Conservation (phyloP, 1,140 invertebrate genomes). For the Calycopis cecrops region DNA sequence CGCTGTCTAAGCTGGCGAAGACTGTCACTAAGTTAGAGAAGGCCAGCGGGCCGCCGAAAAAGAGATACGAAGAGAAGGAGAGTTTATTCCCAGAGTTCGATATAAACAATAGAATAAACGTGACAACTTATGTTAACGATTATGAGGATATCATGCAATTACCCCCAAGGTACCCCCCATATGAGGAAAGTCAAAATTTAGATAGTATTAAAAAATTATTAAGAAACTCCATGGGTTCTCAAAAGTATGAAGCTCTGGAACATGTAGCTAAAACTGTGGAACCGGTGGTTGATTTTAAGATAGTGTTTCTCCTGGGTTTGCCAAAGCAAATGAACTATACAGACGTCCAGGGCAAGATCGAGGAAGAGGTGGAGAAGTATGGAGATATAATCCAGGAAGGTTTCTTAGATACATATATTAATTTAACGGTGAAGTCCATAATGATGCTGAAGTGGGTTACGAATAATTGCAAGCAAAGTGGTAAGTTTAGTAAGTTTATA, state of each 20-base stretch:
- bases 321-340: slow-evolving; percentile 46
- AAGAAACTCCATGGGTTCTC: slow-evolving; percentile 40
- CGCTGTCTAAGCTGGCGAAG: slow-evolving; percentile 50
- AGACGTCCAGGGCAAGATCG: slow-evolving; percentile 73
- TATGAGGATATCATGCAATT: slow-evolving; percentile 67
- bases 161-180: slow-evolving; percentile 62
- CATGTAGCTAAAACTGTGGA: slow-evolving; percentile 15
- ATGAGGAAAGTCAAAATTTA: slow-evolving; percentile 48
- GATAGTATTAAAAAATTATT: slow-evolving; percentile 41
- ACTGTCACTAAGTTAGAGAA: slow-evolving; percentile 44
- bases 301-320: slow-evolving; percentile 57
- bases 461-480: slow-evolving; percentile 76
- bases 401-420: slow-evolving; percentile 93
- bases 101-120: slow-evolving; percentile 61
- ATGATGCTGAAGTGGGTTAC: slow-evolving; percentile 90
- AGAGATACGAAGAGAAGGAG: slow-evolving; percentile 57
- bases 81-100: slow-evolving; percentile 57
- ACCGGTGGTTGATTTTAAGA: slow-evolving; percentile 42
- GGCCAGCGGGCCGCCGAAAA: slow-evolving; percentile 42
- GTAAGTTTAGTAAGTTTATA: too few relatives aligned
- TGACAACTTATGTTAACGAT: slow-evolving; percentile 43
- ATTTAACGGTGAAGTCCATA: slow-evolving; percentile 92
- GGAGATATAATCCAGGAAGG: slow-evolving; percentile 94
- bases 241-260: slow-evolving; percentile 24
- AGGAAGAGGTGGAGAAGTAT: slow-evolving; percentile 77